Percentiles rank a stretch among this genome's conserved stretches.
Evolutionary conservation across 2,888 invertebrate genomes (phyloP).

Genomic region (Parapristionchus giblindavisi): DNA sequence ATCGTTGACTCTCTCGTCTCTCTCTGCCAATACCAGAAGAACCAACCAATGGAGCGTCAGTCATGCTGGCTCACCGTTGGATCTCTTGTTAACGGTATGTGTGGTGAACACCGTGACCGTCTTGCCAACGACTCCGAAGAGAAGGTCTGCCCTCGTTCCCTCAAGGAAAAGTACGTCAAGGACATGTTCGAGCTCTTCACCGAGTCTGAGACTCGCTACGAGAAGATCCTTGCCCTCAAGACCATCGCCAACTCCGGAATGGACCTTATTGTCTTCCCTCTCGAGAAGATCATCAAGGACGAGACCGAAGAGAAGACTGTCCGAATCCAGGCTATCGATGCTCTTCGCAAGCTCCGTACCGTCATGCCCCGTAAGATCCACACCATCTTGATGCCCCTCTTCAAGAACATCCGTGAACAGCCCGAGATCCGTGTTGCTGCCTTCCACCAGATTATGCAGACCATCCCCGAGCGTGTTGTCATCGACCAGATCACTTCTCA

Average conservation of each 20-base stretch:
- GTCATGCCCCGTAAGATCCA: conserved; percentile 45
- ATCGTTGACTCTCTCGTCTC: conserved; percentile 39
- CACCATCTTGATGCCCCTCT: conserved; percentile 50
- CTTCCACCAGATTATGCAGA: conserved; percentile 42
- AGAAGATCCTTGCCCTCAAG: conserved; percentile 37
- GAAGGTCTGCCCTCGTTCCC: background rate
- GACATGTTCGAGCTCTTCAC: conserved; percentile 22
- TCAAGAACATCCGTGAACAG: conserved; percentile 44
- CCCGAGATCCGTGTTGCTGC: conserved; percentile 47
- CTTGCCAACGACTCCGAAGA: conserved; percentile 15
- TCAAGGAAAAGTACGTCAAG: conserved; percentile 6
- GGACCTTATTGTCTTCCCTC: conserved; percentile 36
- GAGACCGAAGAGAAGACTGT: conserved; percentile 29
- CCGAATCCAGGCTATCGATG: conserved; percentile 49
- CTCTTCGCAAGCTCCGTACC: conserved; percentile 46
- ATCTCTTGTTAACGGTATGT: conserved; percentile 57
- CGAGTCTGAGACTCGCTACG: background rate
- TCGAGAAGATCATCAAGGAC: conserved; percentile 45
- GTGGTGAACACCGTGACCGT: conserved; percentile 49
- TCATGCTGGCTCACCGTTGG: conserved; percentile 59
- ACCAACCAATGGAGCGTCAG: conserved; percentile 51
- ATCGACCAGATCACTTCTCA: conserved; percentile 45
- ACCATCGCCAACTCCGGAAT: conserved; percentile 44
- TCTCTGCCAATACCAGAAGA: conserved; percentile 44
- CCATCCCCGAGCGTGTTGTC: conserved; percentile 41